Evolutionary conservation across 1,140 invertebrate species (phyloP), one percentile per base, ranked within the genome.

Genomic region (Cydia strobilella): DNA sequence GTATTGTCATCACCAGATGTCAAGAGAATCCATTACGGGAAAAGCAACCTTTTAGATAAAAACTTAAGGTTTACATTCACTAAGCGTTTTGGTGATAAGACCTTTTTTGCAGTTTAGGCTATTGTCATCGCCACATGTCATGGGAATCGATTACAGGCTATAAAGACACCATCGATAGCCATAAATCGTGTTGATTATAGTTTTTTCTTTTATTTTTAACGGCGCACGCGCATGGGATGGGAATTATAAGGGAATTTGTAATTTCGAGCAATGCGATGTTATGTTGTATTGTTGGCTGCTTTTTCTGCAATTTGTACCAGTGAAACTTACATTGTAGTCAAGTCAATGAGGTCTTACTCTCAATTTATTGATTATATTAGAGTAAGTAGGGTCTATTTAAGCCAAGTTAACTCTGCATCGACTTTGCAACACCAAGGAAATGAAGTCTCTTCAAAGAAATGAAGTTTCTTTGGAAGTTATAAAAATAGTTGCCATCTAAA

Each of bases 181-280:
- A 69, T 69, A 69, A 69, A 69, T 69, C 31, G 65, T 69, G 65
- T 10, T 35, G 27, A 69, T 69, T 69, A 69, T 35, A 5, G 31
- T 69, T 69, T 69, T 69, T 69, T 69, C 65, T 69, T 69, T 69
- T 69, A 69, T 69, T 69, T 66, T 35, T 35, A 69, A 69, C 31
- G 65, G 31, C 63, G 23, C 20, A 0, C 54, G 20, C 54, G 54
- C 54, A 59, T 59, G 54, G 54, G 54, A 59, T 59, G 54, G 54
- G 54, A 59, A 59, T 54, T 5, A 54, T 59, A 59, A 59, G 54
- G 54, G 54, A 23, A 23, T 23, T 59, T 23, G 54, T 59, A 59
- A 59, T 59, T 20, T 54, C 51, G 5, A n/a, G 51, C 54, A 59
- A 23, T 59, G 54, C 54, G 20, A 59, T 59, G 54, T 23, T 23